Evolutionary conservation across 2,113 vertebrate species (phyloP).

Genomic region (Nerophis ophidion): DNA sequence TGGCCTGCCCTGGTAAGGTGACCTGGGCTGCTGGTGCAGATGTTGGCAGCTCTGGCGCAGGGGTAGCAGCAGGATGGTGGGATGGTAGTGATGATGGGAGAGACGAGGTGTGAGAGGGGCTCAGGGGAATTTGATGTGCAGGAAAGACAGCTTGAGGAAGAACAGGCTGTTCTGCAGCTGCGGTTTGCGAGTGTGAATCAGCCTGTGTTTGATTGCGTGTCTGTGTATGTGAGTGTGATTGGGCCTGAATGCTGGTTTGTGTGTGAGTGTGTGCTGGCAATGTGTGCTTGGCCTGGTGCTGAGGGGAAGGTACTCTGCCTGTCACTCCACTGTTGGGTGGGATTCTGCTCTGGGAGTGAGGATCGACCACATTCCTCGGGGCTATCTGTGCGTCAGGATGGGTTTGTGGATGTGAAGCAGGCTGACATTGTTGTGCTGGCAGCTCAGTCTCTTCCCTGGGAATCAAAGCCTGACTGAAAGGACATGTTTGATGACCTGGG

Average conservation of each 20-base stretch:
- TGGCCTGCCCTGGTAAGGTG: slow-evolving; percentile 46
- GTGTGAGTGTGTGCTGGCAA: slow-evolving; percentile 46
- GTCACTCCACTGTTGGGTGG: slow-evolving; percentile 45
- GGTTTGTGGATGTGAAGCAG: slow-evolving; percentile 33
- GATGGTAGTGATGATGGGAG: slow-evolving; percentile 52
- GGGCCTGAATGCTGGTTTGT: slow-evolving; percentile 52
- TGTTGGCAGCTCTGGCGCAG: slow-evolving; percentile 54
- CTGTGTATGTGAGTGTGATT: slow-evolving; percentile 52
- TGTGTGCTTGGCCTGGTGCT: slow-evolving; percentile 50
- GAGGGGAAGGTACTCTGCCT: slow-evolving; percentile 46
- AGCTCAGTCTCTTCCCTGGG: slow-evolving; percentile 45
- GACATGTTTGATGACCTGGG: slow-evolving; percentile 36
- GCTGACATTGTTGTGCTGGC: slow-evolving; percentile 43
- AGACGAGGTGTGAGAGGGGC: slow-evolving; percentile 54
- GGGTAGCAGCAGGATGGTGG: slow-evolving; percentile 44
- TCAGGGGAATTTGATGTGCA: slow-evolving; percentile 55
- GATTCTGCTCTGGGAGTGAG: slow-evolving; percentile 39
- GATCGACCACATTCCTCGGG: slow-evolving; percentile 33
- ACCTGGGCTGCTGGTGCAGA: slow-evolving; percentile 51
- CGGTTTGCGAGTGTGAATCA: slow-evolving; percentile 52
- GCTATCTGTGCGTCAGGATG: slow-evolving; percentile 32
- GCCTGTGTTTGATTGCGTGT: slow-evolving; percentile 45
- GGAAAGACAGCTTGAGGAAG: slow-evolving; percentile 47
- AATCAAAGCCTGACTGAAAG: slow-evolving; percentile 34
- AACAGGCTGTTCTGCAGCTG: slow-evolving; percentile 32